phyloP scores from a whole-genome alignment of 2,888 invertebrate genomes.

The Anagyrus pseudococci region DNA sequence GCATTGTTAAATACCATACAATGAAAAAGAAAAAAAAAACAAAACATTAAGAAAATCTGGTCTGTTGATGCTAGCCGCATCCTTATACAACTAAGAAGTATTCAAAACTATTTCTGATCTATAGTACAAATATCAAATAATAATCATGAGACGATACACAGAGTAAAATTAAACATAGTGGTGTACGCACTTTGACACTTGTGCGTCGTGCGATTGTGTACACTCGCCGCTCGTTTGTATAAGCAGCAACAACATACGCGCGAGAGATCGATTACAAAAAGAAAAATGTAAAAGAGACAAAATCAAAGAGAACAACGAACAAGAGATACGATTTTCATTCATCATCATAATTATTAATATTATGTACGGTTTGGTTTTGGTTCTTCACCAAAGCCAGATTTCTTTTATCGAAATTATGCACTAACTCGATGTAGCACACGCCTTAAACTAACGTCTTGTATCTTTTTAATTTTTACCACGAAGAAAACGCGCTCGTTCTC shows the following conservation, averaged over 20 bases:
- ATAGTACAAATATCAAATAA: conserved; percentile 58
- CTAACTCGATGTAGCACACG: conserved; percentile 43
- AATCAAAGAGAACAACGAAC: conserved; percentile 40
- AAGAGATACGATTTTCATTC: conserved; percentile 40
- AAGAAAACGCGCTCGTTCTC: conserved; percentile 35
- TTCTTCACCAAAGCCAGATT: conserved; percentile 39
- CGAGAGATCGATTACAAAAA: conserved; percentile 56
- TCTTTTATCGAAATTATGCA: conserved; percentile 32
- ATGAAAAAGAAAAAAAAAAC: conserved; percentile 17
- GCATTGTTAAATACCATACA: conserved; percentile 4
- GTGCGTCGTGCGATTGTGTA: conserved; percentile 33
- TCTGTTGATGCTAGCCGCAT: conserved; percentile 53
- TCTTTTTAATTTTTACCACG: conserved; percentile 28
- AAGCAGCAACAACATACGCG: conserved; percentile 41
- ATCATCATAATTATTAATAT: conserved; percentile 35
- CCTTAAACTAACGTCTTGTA: conserved; percentile 31
- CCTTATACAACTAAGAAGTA: conserved; percentile 54
- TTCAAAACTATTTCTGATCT: conserved; percentile 53
- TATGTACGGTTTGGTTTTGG: conserved; percentile 39
- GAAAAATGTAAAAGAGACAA: conserved; percentile 41
- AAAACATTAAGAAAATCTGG: conserved; percentile 25
- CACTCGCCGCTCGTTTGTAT: conserved; percentile 41
- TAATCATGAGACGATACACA: conserved; percentile 49
- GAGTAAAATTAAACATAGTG: conserved; percentile 49
- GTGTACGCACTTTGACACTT: conserved; percentile 33